phyloP scores from a whole-genome alignment of 2,888 invertebrate genomes.

The Cacoxenus indagator region DNA sequence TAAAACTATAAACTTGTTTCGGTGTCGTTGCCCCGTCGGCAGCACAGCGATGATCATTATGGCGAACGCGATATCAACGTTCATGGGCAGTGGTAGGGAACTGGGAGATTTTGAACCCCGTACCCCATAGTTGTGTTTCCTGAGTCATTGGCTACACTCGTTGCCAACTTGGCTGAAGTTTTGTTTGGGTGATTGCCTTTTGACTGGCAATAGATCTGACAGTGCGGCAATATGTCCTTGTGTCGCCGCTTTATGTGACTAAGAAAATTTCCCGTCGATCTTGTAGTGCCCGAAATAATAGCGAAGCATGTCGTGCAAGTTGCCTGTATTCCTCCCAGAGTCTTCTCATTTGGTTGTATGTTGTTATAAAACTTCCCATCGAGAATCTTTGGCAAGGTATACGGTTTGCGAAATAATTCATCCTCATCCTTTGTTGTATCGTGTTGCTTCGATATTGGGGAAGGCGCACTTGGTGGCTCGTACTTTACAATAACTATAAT shows the following conservation, averaged over 20 bases:
- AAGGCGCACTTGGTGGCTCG: constrained; percentile 34
- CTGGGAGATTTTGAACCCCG: too few species aligned
- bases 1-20: too few species aligned
- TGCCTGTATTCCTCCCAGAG: constrained; percentile 65
- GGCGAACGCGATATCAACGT: too few species aligned
- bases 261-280: constrained; percentile 66
- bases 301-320: constrained; percentile 65
- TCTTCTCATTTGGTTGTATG: constrained; percentile 64
- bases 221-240: constrained; percentile 56
- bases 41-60: too few species aligned
- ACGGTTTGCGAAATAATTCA: constrained; percentile 50
- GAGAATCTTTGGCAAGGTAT: constrained; percentile 60
- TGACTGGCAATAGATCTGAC: constrained; percentile 61
- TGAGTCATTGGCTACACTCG: neutral
- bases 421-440: constrained; percentile 40
- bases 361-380: constrained; percentile 66
- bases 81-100: constrained; percentile 42
- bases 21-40: too few species aligned
- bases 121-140: neutral
- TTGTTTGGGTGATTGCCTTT: constrained; percentile 40
- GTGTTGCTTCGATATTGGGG: constrained; percentile 27
- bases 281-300: constrained; percentile 64
- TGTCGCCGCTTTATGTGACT: constrained; percentile 65
- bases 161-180: constrained; percentile 1
- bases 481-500: constrained; percentile 47